Conservation (phyloP, 2,888 invertebrate genomes). For the Lithophane semibrunnea region DNA sequence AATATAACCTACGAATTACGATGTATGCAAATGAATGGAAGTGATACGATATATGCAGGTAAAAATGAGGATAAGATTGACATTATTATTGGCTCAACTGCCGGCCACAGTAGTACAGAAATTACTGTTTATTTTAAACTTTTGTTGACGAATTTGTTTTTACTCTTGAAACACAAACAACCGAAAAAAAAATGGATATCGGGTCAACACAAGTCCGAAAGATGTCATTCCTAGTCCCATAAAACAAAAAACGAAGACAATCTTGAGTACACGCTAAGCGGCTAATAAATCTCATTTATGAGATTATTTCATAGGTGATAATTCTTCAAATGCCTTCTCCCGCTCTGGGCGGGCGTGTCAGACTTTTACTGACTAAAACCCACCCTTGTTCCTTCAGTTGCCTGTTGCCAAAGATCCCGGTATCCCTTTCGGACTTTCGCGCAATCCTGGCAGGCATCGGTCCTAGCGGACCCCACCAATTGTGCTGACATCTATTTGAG, state of each 20-base stretch:
- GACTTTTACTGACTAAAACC: too few species aligned
- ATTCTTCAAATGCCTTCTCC: too few species aligned
- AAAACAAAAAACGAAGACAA: slow-evolving; percentile 3
- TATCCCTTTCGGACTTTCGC: too few species aligned
- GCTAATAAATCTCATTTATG: background rate
- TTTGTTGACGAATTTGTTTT: background rate
- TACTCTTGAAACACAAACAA: background rate
- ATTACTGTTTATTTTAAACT: background rate
- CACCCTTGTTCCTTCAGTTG: too few species aligned
- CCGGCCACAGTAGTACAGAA: background rate
- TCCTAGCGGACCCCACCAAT: too few species aligned
- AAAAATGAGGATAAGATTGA: background rate
- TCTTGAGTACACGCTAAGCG: background rate
- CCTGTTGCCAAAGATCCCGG: too few species aligned
- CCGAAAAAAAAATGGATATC: background rate
- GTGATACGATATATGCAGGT: too few species aligned
- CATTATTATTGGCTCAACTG: background rate
- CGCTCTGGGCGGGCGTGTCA: too few species aligned
- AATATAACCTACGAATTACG: background rate
- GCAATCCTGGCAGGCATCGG: too few species aligned
- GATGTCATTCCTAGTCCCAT: background rate
- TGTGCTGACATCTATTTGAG: too few species aligned
- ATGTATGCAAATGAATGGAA: background rate
- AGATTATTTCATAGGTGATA: too few species aligned
- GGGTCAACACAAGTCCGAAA: background rate